Base-by-base conservation (phyloP, 2,888 invertebrate species). In the Ormyrus labotus region DNA sequence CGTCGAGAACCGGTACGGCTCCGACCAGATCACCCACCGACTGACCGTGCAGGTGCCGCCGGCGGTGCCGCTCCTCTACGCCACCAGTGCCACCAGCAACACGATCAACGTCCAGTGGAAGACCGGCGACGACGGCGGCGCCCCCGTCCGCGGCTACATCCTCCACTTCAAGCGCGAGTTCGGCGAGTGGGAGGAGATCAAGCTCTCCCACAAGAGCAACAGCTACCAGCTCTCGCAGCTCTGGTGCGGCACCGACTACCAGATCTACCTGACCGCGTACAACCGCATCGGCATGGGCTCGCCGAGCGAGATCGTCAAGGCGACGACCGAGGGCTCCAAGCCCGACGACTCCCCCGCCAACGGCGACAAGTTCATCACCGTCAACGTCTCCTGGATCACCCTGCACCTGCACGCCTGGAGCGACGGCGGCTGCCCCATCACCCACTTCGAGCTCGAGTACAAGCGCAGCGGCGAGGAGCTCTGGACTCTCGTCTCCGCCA, bases 121-220 rank as follows among this genome's bases (percentile, higher is more conserved):
- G 84, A 95, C 95, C 87, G 95, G 95, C 53, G 95, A 96, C 86
- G 96, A 96, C 1, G 96, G 96, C 9, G 96, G 96, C 2, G 88
- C 90, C 5, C 86, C 89, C 55, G 88, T 90, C 86, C 72, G 89
- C 92, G 97, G 97, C 55, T 97, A 97, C 91, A 96, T 96, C 6
- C 96, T 97, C 82, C 97, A 97, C 92, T 97, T 96, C 91, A 97
- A 97, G 89, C 93, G 96, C 11, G 96, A 97, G 86, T 96, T 96
- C 86, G 97, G 97, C 0, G 97, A 97, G 87, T 97, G 97, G 97
- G 96, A 97, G 89, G 97, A 97, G 90, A 91, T 96, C 81, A 96
- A 96, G 90, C 95, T 97, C 74, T 95, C 96, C 83, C 95, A 96
- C 7, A 95, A 96, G 82, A 95, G 95, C 6, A 95, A 95, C 81